A percentile compares a stretch with the other conserved stretches of the same genome.
These are phyloP conservation scores for Dascyllus trimaculatus DNA, from an alignment of 2,113 vertebrate species.

Conservation along the genomic window DNA sequence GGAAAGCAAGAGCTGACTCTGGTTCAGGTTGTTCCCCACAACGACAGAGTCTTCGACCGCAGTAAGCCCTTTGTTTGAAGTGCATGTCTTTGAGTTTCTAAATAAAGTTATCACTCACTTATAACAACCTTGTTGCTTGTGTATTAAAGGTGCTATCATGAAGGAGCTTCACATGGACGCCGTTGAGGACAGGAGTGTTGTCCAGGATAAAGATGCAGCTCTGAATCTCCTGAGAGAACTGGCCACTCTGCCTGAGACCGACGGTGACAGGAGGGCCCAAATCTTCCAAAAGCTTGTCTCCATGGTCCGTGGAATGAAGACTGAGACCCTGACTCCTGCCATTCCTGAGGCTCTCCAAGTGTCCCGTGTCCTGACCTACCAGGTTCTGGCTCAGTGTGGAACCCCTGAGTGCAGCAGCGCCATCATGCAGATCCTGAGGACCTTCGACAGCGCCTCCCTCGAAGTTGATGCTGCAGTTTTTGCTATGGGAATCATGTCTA, in stretches of 20 bases:
- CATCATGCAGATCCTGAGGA: constrained; percentile 89
- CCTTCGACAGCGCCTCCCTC: constrained; percentile 73
- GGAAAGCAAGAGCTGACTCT: constrained; percentile 91
- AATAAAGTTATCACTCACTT: neutral
- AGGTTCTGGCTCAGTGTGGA: constrained; percentile 93
- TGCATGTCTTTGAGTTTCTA: neutral
- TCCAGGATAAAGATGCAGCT: constrained; percentile 83
- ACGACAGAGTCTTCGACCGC: constrained; percentile 87
- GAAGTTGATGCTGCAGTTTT: constrained; percentile 89
- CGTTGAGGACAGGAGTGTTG: constrained; percentile 78
- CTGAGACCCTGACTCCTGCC: constrained; percentile 77
- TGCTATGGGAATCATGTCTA: constrained; percentile 88
- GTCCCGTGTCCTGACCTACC: constrained; percentile 87
- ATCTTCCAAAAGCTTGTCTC: constrained; percentile 90
- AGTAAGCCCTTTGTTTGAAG: constrained; percentile 77
- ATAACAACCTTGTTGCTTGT: constrained; percentile 1
- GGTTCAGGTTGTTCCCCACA: constrained; percentile 85
- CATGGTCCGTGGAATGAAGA: constrained; percentile 87
- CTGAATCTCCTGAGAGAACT: constrained; percentile 88
- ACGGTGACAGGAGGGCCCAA: constrained; percentile 88
- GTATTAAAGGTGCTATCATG: constrained; percentile 76
- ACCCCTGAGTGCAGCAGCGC: constrained; percentile 90
- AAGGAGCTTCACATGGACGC: constrained; percentile 88
- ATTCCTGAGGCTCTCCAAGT: constrained; percentile 74
- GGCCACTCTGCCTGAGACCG: constrained; percentile 79